Evolutionary conservation across 2,888 invertebrate species (phyloP).

Genomic region (Drosophila demipolita): DNA sequence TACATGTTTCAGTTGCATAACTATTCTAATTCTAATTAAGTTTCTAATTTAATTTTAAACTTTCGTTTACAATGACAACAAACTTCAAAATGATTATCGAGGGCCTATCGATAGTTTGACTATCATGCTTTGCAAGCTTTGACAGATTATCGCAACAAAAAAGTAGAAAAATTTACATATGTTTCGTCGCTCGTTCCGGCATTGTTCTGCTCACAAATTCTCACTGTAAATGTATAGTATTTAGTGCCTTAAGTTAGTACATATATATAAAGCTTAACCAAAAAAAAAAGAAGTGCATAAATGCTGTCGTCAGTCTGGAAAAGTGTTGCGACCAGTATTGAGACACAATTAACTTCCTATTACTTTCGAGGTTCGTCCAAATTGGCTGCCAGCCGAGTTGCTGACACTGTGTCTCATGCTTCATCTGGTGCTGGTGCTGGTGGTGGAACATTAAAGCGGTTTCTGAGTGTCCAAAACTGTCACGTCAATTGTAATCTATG

Average conservation of each 20-base stretch:
- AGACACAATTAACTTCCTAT: conserved; percentile 87
- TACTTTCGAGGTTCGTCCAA: conserved; percentile 88
- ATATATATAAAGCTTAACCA: conserved; percentile 12
- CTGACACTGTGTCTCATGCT: conserved; percentile 31
- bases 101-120: conserved; percentile 32
- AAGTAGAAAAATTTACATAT: conserved; percentile 9
- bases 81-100: neutral
- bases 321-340: conserved; percentile 87
- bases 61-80: neutral
- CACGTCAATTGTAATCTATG: conserved; percentile 70
- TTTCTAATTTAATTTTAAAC: neutral
- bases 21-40: neutral
- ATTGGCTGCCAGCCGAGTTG: conserved; percentile 32
- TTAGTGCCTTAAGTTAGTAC: conserved; percentile 39
- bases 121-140: conserved; percentile 34
- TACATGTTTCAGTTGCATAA: neutral
- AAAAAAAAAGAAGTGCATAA: conserved; percentile 42
- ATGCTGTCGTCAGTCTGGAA: conserved; percentile 87
- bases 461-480: conserved; percentile 64
- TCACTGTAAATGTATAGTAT: conserved; percentile 59
- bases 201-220: conserved; percentile 27
- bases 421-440: conserved; percentile 33
- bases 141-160: conserved; percentile 8
- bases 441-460: conserved; percentile 59
- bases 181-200: conserved; percentile 37